Conservation (phyloP, 2,797 vertebrate species). For the Denticeps clupeoides region DNA sequence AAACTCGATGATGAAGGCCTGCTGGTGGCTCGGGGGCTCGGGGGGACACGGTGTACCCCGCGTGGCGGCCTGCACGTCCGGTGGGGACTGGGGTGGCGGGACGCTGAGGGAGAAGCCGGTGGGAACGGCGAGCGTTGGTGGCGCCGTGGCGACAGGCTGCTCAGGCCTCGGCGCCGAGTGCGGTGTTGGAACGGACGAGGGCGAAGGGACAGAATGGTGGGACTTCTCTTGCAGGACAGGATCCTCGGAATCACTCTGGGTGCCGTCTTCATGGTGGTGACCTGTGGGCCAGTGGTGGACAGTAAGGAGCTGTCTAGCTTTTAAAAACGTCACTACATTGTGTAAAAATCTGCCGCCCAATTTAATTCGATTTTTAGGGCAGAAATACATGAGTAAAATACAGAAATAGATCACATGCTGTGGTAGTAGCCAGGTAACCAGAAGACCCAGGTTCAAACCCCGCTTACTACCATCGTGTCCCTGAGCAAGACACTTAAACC, state of each 20-base stretch:
- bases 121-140: too few species aligned
- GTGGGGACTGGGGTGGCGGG: constrained; percentile 26
- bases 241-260: constrained; percentile 91
- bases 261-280: constrained; percentile 85
- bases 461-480: too few species aligned
- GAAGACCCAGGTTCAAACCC: too few species aligned
- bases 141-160: too few species aligned
- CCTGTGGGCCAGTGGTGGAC: constrained; percentile 40
- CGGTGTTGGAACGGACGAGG: constrained; percentile 28
- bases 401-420: constrained; percentile 12
- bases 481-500: too few species aligned
- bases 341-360: too few species aligned
- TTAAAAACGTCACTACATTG: not conserved
- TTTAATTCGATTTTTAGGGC: too few species aligned
- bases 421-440: too few species aligned
- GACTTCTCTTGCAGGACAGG: constrained; percentile 53
- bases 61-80: constrained; percentile 31
- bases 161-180: not conserved
- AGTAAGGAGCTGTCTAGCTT: not conserved
- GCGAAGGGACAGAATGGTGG: constrained; percentile 32
- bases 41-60: constrained; percentile 56
- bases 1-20: constrained; percentile 95
- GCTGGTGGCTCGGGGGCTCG: constrained; percentile 76
- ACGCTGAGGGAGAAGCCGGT: too few species aligned
- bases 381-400: too few species aligned